These are phyloP conservation scores for Aulostomus chinensis DNA, from an alignment of 2,797 vertebrate species.

Conservation along the genomic window DNA sequence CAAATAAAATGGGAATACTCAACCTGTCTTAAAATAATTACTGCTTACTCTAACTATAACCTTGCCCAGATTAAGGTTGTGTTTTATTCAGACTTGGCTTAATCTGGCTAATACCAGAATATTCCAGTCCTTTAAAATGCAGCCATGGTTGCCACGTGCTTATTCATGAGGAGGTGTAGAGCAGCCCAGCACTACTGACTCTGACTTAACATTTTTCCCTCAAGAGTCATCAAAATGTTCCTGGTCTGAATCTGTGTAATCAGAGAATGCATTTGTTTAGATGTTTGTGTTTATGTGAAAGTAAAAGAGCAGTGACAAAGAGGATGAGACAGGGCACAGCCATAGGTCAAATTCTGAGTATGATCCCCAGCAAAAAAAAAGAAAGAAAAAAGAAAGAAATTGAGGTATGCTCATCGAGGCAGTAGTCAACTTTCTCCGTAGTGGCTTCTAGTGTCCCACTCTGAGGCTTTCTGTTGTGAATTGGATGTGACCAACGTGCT, in stretches of 20 bases:
- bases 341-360: conserved; percentile 6
- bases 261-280: not conserved
- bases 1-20: too few relatives aligned
- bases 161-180: too few relatives aligned
- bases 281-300: conserved; percentile 3
- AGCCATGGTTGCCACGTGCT: too few relatives aligned
- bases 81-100: too few relatives aligned
- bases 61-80: too few relatives aligned
- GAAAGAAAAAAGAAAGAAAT: not conserved
- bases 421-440: conserved; percentile 23
- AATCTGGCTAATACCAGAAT: too few relatives aligned
- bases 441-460: conserved; percentile 31
- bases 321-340: not conserved
- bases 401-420: conserved; percentile 14
- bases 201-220: too few relatives aligned
- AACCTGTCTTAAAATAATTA: too few relatives aligned
- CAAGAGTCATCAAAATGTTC: too few relatives aligned
- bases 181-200: too few relatives aligned
- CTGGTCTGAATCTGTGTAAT: not conserved
- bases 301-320: conserved; percentile 4
- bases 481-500: conserved; percentile 57
- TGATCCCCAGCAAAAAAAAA: conserved; percentile 11
- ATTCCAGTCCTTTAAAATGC: too few relatives aligned
- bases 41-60: too few relatives aligned
- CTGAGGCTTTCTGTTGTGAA: conserved; percentile 44